Evolutionary conservation across 2,797 vertebrate species (phyloP).

Genomic region (Paramormyrops hopkinsi): DNA sequence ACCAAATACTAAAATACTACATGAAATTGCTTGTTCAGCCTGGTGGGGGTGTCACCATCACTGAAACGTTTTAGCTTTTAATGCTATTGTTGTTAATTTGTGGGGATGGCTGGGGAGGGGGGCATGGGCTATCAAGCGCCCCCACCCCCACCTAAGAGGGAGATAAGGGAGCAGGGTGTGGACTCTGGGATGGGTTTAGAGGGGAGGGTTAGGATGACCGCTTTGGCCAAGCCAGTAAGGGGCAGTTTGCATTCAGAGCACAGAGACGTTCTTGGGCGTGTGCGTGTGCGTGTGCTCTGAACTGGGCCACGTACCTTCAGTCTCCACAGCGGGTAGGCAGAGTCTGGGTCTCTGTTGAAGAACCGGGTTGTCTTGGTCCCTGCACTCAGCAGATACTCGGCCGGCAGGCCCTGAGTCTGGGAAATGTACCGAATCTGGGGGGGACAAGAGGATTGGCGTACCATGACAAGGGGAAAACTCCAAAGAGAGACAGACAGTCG

Average conservation of each 20-base stretch:
- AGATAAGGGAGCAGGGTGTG: not conserved
- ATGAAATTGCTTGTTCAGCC: not conserved
- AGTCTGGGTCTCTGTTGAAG: slow-evolving; percentile 97
- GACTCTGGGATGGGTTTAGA: not conserved
- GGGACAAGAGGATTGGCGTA: not conserved
- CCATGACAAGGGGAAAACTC: not conserved
- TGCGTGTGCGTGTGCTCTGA: not conserved
- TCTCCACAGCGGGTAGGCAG: slow-evolving; percentile 95
- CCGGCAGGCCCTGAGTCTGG: slow-evolving; percentile 95
- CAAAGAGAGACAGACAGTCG: not conserved
- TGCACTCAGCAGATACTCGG: slow-evolving; percentile 94
- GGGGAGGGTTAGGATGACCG: not conserved
- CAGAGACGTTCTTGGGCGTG: not conserved
- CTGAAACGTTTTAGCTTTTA: not conserved
- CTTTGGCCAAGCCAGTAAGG: not conserved
- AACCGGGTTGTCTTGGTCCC: slow-evolving; percentile 99
- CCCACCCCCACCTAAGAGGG: not conserved
- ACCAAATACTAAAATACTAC: not conserved
- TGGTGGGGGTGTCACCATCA: not conserved
- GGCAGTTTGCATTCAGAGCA: not conserved
- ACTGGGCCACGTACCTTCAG: slow-evolving; percentile 73
- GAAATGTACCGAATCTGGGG: slow-evolving; percentile 96
- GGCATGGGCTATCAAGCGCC: not conserved
- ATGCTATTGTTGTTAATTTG: slow-evolving; percentile 41
- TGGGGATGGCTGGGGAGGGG: not conserved